Percentiles rank a stretch among this genome's conserved stretches.
phyloP scores from a whole-genome alignment of 2,113 vertebrate genomes.

The Cricetomys ansorgei region DNA sequence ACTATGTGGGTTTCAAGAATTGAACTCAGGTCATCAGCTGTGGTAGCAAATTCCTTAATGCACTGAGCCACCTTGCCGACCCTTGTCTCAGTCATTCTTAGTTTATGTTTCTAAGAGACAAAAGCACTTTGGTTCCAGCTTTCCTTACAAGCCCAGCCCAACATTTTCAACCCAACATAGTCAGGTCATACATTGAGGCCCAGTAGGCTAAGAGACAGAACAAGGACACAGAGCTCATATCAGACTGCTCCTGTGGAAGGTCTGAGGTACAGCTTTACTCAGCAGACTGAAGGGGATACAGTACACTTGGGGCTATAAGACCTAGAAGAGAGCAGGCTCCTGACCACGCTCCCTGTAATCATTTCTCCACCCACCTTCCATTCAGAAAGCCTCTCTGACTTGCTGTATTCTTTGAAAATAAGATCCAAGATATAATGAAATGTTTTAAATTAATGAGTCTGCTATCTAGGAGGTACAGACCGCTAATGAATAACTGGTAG shows the following conservation, averaged over 20 bases:
- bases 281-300: background rate
- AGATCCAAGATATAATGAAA: slow-evolving; percentile 60
- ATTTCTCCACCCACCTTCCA: background rate
- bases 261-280: fast-evolving
- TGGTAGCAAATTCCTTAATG: no score
- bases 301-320: background rate
- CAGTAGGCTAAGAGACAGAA: background rate
- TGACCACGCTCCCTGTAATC: background rate
- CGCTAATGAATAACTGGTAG: slow-evolving; percentile 80
- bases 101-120: background rate
- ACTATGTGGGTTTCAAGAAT: background rate
- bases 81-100: background rate
- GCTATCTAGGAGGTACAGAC: slow-evolving; percentile 70
- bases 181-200: background rate
- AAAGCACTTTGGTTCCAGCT: background rate
- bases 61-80: background rate
- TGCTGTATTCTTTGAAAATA: slow-evolving; percentile 51
- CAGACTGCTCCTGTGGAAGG: background rate
- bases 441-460: slow-evolving; percentile 56
- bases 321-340: background rate
- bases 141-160: background rate
- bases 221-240: background rate
- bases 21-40: background rate
- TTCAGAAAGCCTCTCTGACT: slow-evolving; percentile 15
- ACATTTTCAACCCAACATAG: background rate